Conservation (phyloP, 2,888 invertebrate genomes). For the Leucoma salicis region DNA sequence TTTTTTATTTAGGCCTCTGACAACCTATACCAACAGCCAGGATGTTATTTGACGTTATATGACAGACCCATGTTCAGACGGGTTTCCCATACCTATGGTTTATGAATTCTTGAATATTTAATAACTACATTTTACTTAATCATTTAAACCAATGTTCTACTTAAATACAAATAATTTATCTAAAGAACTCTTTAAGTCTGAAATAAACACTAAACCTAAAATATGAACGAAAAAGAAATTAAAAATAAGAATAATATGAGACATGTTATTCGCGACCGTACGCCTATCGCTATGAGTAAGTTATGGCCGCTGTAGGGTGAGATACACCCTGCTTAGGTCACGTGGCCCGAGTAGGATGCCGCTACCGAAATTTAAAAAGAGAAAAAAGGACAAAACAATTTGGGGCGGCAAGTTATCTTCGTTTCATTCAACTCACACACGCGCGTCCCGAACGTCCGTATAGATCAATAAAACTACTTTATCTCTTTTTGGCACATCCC, state of each 20-base stretch:
- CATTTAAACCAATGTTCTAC: too few species aligned
- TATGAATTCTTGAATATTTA: too few species aligned
- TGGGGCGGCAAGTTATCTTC: slow-evolving; percentile 83
- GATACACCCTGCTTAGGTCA: slow-evolving; percentile 83
- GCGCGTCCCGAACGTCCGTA: slow-evolving; percentile 79
- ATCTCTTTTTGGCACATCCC: slow-evolving; percentile 84
- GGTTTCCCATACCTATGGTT: too few species aligned
- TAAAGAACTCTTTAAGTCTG: slow-evolving; percentile 18
- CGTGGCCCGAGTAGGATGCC: slow-evolving; percentile 72
- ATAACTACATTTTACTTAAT: too few species aligned
- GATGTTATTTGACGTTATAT: too few species aligned
- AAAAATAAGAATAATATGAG: slow-evolving; percentile 57
- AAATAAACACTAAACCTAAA: slow-evolving; percentile 33
- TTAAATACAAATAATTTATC: slow-evolving; percentile 29
- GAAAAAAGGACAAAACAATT: slow-evolving; percentile 60
- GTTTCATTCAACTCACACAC: slow-evolving; percentile 82
- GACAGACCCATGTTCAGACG: too few species aligned
- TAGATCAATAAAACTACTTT: slow-evolving; percentile 84
- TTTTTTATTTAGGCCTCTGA: too few species aligned
- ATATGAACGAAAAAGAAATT: slow-evolving; percentile 38
- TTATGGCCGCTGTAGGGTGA: slow-evolving; percentile 82
- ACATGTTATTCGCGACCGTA: slow-evolving; percentile 77
- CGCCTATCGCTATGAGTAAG: slow-evolving; percentile 82
- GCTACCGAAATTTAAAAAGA: slow-evolving; percentile 45
- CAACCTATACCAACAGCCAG: too few species aligned